Conservation (phyloP, 2,888 invertebrate species). For the Cephus pygmeus region DNA sequence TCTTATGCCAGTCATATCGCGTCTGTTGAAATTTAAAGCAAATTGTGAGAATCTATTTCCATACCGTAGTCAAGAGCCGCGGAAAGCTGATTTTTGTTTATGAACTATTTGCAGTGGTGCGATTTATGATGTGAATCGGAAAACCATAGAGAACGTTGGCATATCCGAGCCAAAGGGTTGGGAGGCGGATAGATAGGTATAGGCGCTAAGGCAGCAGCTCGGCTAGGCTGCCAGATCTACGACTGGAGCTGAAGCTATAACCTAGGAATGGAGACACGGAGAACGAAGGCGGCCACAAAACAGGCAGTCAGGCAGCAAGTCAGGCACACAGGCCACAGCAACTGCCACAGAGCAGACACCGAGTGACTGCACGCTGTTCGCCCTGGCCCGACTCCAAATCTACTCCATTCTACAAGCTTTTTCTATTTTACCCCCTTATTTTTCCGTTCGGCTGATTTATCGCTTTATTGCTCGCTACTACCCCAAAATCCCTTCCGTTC, state of each 20-base stretch:
- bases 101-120: conserved; percentile 47
- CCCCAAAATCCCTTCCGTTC: background rate
- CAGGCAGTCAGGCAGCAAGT: conserved; percentile 23
- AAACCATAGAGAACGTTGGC: conserved; percentile 32
- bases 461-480: conserved; percentile 39
- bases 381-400: conserved; percentile 57
- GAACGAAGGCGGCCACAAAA: conserved; percentile 7
- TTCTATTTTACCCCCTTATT: conserved; percentile 54
- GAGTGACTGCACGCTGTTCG: conserved; percentile 35
- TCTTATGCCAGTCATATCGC: too few species aligned
- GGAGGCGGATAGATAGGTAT: conserved; percentile 21
- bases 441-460: conserved; percentile 56
- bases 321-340: conserved; percentile 31
- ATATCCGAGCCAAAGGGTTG: conserved; percentile 17
- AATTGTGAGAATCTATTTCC: background rate
- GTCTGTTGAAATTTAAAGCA: too few species aligned
- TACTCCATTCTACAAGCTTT: conserved; percentile 58
- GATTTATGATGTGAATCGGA: conserved; percentile 52
- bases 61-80: conserved; percentile 21
- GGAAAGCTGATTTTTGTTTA: conserved; percentile 42
- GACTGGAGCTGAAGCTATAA: too few species aligned
- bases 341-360: conserved; percentile 28
- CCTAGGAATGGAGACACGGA: conserved; percentile 15
- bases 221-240: too few species aligned
- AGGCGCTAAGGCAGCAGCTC: conserved; percentile 23